These are phyloP conservation scores for Microtus montanus DNA, from an alignment of 2,113 vertebrate species.

Conservation along the genomic window DNA sequence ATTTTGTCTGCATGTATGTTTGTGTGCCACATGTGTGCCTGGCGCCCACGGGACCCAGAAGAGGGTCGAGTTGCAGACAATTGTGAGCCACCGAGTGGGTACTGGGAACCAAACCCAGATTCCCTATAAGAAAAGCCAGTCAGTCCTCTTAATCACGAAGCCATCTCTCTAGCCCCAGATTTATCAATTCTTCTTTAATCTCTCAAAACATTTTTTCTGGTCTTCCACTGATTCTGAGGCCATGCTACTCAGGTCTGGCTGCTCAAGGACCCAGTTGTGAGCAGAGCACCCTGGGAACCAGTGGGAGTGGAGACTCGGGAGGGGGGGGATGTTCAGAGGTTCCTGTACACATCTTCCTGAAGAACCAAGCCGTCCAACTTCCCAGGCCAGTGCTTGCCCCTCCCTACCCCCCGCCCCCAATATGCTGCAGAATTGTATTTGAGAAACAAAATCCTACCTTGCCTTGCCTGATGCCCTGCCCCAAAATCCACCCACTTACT, in stretches of 20 bases:
- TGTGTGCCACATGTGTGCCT: not conserved
- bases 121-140: not conserved
- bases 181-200: not conserved
- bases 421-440: rapidly evolving
- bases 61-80: not conserved
- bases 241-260: not conserved
- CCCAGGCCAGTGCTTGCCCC: not conserved
- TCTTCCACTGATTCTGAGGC: conserved; percentile 2
- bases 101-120: not conserved
- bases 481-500: not conserved
- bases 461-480: rapidly evolving
- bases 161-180: not conserved
- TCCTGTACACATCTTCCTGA: not conserved
- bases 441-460: not conserved
- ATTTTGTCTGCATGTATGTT: not conserved
- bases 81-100: not conserved
- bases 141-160: not conserved
- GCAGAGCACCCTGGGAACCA: not conserved
- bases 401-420: rapidly evolving
- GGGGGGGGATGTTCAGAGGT: not conserved
- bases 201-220: not conserved
- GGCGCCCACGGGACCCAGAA: not conserved
- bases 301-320: not conserved
- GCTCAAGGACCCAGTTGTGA: not conserved
- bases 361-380: not conserved